Conservation (phyloP, 2,888 invertebrate species). For the Heliconius sara region DNA sequence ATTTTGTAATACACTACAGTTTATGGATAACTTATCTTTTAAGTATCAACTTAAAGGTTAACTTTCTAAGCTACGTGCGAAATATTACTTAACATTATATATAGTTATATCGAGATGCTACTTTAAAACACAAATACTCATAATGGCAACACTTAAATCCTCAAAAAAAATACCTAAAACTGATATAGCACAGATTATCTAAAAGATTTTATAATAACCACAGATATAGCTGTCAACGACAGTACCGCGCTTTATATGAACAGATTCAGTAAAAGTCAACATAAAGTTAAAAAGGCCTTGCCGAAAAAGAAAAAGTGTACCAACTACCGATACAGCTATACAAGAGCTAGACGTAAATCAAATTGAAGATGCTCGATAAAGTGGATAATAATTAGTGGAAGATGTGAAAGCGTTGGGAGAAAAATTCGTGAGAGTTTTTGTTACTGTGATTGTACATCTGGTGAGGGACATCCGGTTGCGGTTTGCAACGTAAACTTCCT, state of each 20-base stretch:
- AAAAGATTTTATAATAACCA: conserved; percentile 48
- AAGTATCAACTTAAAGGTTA: conserved; percentile 46
- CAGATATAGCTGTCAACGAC: conserved; percentile 59
- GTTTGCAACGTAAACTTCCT: conserved; percentile 45
- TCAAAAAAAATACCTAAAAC: conserved; percentile 51
- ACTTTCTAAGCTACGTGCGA: conserved; percentile 58
- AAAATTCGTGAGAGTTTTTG: conserved; percentile 83
- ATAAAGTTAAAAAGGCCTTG: conserved; percentile 62
- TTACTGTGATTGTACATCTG: conserved; percentile 82
- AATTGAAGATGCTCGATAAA: conserved; percentile 84
- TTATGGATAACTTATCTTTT: conserved; percentile 46
- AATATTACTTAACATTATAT: conserved; percentile 53
- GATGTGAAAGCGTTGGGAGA: conserved; percentile 83
- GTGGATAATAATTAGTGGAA: conserved; percentile 84
- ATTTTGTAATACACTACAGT: conserved; percentile 44
- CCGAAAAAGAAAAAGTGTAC: conserved; percentile 82
- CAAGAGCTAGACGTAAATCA: conserved; percentile 82
- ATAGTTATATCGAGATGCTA: conserved; percentile 49
- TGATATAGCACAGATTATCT: conserved; percentile 52
- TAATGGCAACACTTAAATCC: conserved; percentile 47
- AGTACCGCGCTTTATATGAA: background rate
- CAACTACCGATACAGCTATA: conserved; percentile 80
- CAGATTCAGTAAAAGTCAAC: conserved; percentile 50
- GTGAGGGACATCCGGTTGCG: conserved; percentile 77
- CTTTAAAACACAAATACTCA: conserved; percentile 56